Evolutionary conservation across 30 jellyfish, hydroid and myxozoan genomes (phyloP).

Genomic region (Turritopsis dohrnii): DNA sequence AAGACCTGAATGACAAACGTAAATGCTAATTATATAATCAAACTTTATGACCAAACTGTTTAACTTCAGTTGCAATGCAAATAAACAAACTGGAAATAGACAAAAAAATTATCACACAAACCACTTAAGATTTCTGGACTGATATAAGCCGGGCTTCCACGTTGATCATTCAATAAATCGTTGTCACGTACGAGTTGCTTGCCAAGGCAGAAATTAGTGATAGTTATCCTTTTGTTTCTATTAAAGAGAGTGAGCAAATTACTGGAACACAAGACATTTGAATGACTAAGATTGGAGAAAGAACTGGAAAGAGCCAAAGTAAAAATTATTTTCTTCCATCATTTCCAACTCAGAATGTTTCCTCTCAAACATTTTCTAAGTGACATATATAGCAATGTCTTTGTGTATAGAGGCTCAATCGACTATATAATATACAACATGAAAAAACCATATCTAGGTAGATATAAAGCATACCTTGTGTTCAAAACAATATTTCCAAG

Average conservation of each 20-base stretch:
- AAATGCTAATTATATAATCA: too few species aligned
- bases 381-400: not conserved
- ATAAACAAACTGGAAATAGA: too few species aligned
- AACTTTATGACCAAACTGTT: too few species aligned
- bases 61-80: too few species aligned
- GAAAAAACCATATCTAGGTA: not conserved
- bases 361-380: not conserved
- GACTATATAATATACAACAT: not conserved
- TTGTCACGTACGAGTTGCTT: conserved; percentile 73
- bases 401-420: too few species aligned
- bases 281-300: not conserved
- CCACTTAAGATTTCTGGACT: conserved; percentile 97
- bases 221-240: conserved; percentile 81
- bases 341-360: too few species aligned
- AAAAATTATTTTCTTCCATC: too few species aligned
- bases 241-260: not conserved
- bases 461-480: conserved; percentile 50
- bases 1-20: conserved; percentile 44
- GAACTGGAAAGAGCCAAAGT: too few species aligned
- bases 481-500: conserved; percentile 89
- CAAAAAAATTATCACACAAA: conserved; percentile 7
- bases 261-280: not conserved
- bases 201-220: conserved; percentile 91
- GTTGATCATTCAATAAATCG: conserved; percentile 76
- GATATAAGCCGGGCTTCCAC: conserved; percentile 97